These are phyloP conservation scores for Amiota mariae DNA, from an alignment of 2,888 invertebrate genomes.

Conservation along the genomic window DNA sequence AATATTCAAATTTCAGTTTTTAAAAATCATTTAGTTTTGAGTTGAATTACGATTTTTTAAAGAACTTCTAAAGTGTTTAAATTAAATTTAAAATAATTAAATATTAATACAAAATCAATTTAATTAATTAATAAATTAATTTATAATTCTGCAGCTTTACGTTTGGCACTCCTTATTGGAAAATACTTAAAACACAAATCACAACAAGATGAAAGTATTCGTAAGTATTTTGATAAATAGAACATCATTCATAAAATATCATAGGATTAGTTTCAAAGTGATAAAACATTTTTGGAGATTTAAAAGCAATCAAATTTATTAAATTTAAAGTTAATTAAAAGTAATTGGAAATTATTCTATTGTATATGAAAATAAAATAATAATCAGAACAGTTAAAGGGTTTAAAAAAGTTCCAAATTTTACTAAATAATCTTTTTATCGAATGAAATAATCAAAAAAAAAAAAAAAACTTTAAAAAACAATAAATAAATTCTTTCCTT, in stretches of 20 bases:
- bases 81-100: slow-evolving; percentile 6
- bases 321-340: no score
- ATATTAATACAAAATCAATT: slow-evolving; percentile 34
- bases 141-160: slow-evolving; percentile 55
- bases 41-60: background rate
- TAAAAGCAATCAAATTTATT: no score
- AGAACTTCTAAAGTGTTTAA: background rate
- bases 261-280: no score
- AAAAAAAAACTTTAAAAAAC: background rate
- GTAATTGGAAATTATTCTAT: slow-evolving; percentile 22
- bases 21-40: background rate
- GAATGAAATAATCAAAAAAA: no score
- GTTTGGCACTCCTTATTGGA: slow-evolving; percentile 34
- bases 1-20: slow-evolving; percentile 16
- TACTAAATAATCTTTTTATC: no score
- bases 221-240: slow-evolving; percentile 73
- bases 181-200: slow-evolving; percentile 45
- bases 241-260: slow-evolving; percentile 3
- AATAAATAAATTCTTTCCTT: background rate
- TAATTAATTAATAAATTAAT: slow-evolving; percentile 41
- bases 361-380: slow-evolving; percentile 44
- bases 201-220: slow-evolving; percentile 75
- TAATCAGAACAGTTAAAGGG: slow-evolving; percentile 31
- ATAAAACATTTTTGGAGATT: no score
- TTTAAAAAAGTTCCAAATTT: slow-evolving; percentile 25